These are phyloP conservation scores for Glaucomys volans DNA, from an alignment of 2,113 vertebrate species.

Conservation along the genomic window DNA sequence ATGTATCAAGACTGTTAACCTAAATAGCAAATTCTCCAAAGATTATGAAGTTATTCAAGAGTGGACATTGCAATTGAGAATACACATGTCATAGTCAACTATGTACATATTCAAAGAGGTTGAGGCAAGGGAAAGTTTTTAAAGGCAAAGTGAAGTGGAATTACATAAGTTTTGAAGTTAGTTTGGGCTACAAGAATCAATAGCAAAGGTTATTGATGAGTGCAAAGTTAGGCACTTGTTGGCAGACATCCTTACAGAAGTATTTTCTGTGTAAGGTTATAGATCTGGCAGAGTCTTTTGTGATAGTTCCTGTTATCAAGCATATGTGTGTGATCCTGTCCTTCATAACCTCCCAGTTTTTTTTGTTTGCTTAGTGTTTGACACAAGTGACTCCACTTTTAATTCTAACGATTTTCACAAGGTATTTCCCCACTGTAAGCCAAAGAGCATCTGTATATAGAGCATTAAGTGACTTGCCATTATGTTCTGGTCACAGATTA, in stretches of 20 bases:
- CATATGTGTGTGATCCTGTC: background rate
- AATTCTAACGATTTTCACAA: background rate
- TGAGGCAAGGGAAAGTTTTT: background rate
- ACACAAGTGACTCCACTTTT: background rate
- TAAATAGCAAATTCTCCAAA: background rate
- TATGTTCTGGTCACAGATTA: background rate
- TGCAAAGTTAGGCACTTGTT: background rate
- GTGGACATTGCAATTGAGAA: background rate
- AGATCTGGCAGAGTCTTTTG: background rate
- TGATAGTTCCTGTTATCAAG: background rate
- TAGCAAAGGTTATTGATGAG: background rate
- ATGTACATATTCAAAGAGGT: background rate
- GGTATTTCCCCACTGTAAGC: background rate
- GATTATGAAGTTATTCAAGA: background rate
- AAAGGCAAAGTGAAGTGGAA: background rate
- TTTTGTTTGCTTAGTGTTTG: background rate
- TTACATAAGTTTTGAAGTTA: background rate
- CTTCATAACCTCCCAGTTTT: background rate
- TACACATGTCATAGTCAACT: background rate
- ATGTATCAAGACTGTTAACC: background rate
- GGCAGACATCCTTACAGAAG: background rate
- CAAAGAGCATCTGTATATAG: background rate
- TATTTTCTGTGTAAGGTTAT: background rate
- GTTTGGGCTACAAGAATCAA: background rate
- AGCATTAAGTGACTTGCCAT: background rate